phyloP scores from a whole-genome alignment of 2,113 vertebrate genomes.

The Myodes glareolus region DNA sequence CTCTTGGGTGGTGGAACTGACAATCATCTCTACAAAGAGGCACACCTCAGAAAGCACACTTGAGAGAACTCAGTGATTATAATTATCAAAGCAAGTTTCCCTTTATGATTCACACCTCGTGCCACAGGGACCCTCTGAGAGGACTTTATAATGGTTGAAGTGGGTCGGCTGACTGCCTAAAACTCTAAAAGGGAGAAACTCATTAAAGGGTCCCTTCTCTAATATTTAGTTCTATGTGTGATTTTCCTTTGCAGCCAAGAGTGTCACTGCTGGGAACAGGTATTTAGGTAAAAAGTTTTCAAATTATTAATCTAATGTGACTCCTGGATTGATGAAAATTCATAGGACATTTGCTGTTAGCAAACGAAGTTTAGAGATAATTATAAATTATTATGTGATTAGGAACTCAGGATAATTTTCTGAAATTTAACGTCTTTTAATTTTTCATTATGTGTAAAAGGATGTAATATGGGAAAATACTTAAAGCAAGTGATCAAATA shows the following conservation, averaged over 20 bases:
- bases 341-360: not conserved
- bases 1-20: not conserved
- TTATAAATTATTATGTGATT: not conserved
- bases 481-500: not conserved
- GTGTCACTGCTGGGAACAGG: not conserved
- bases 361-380: not conserved
- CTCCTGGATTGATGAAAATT: not conserved
- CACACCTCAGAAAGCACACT: not conserved
- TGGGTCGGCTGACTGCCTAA: not conserved
- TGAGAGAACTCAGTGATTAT: not conserved
- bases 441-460: not conserved
- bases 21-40: not conserved
- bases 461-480: not conserved
- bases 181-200: not conserved
- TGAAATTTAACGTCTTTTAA: not conserved
- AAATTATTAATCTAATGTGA: not conserved
- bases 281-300: not conserved
- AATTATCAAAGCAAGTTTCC: not conserved
- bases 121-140: not conserved
- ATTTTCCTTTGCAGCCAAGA: not conserved
- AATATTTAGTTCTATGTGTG: not conserved
- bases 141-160: not conserved
- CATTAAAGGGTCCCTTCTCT: not conserved
- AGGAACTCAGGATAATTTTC: not conserved
- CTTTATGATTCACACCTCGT: conserved; percentile 21